Conservation (phyloP, 2,888 invertebrate species). For the Tinea semifulvella region DNA sequence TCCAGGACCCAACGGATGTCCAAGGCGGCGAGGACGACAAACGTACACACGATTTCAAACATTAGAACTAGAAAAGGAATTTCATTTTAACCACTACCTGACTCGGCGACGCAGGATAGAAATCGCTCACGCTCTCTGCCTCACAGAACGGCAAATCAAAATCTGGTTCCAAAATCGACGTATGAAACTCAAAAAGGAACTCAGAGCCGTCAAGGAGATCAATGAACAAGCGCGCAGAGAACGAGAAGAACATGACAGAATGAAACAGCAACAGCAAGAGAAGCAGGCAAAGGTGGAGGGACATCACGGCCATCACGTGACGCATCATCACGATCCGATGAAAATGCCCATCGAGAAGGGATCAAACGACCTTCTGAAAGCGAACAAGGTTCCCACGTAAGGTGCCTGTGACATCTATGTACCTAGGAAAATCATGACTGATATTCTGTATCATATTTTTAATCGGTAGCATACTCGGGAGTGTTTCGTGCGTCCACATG, state of each 20-base stretch:
- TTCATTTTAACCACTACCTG: slow-evolving; percentile 97
- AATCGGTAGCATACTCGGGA: slow-evolving; percentile 45
- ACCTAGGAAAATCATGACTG: slow-evolving; percentile 55
- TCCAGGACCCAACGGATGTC: slow-evolving; percentile 95
- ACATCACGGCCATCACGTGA: slow-evolving; percentile 75
- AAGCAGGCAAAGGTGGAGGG: slow-evolving; percentile 83
- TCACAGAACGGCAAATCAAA: slow-evolving; percentile 96
- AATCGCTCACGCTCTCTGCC: slow-evolving; percentile 94
- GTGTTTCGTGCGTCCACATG: slow-evolving; percentile 57
- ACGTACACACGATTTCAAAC: slow-evolving; percentile 99
- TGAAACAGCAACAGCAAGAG: slow-evolving; percentile 90
- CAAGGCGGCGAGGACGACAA: slow-evolving; percentile 92
- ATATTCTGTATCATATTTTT: slow-evolving; percentile 52
- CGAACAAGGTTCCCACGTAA: slow-evolving; percentile 83
- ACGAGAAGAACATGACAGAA: slow-evolving; percentile 89
- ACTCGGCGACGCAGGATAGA: slow-evolving; percentile 96
- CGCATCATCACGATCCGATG: slow-evolving; percentile 78
- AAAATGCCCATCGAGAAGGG: slow-evolving; percentile 78
- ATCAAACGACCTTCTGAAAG: slow-evolving; percentile 79
- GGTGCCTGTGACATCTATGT: slow-evolving; percentile 36
- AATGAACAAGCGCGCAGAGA: slow-evolving; percentile 93
- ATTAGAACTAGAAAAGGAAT: slow-evolving; percentile 97
- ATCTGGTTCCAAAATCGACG: slow-evolving; percentile 97
- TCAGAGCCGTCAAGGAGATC: slow-evolving; percentile 93
- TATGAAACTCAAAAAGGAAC: slow-evolving; percentile 96